Percentiles rank a stretch among this genome's conserved stretches.
Conservation (phyloP, 2,797 vertebrate species). For the Melanotaenia maccullochi region DNA sequence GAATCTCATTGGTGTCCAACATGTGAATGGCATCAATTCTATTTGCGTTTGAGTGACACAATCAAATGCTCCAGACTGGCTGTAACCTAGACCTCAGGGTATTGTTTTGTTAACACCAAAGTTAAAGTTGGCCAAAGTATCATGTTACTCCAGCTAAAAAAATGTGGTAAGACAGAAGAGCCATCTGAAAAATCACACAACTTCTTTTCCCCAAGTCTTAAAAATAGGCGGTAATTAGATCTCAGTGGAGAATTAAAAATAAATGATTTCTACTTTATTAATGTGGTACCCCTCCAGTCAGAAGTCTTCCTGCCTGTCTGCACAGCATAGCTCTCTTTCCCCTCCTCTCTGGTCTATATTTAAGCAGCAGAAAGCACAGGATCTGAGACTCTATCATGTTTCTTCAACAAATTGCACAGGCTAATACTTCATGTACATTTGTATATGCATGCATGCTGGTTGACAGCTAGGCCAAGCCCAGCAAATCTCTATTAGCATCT, state of each 20-base stretch:
- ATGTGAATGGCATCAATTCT: neutral
- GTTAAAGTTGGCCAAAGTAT: conserved; percentile 33
- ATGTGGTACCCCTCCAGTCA: conserved; percentile 74
- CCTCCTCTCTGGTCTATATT: conserved; percentile 74
- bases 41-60: neutral
- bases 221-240: conserved; percentile 89
- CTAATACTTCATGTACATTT: conserved; percentile 27
- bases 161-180: conserved; percentile 41
- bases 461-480: conserved; percentile 42
- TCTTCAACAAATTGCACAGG: conserved; percentile 66
- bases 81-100: neutral
- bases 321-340: conserved; percentile 29
- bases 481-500: conserved; percentile 29
- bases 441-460: conserved; percentile 8
- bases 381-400: conserved; percentile 66
- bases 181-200: conserved; percentile 72
- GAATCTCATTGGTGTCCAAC: neutral
- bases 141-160: conserved; percentile 14
- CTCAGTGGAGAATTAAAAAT: conserved; percentile 88
- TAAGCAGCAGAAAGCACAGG: conserved; percentile 65
- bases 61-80: conserved; percentile 9
- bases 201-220: conserved; percentile 65
- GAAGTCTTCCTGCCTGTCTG: conserved; percentile 73
- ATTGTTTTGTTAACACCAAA: conserved; percentile 10
- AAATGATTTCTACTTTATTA: conserved; percentile 90